phyloP scores from a whole-genome alignment of 2,113 vertebrate species.

The western clawed frog (Xenopus tropicalis) region DNA sequence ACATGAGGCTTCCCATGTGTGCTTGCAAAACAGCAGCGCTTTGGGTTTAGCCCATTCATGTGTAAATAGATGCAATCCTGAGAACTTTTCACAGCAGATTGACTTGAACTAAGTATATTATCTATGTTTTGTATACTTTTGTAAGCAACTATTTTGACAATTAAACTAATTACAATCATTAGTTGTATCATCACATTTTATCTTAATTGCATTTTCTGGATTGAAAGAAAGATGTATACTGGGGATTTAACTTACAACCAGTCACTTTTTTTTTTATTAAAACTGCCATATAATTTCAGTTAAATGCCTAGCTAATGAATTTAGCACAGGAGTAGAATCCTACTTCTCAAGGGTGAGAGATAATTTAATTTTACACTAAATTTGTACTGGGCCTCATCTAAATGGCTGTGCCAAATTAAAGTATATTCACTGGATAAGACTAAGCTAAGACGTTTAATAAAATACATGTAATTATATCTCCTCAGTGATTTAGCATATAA shows the following conservation, averaged over 20 bases:
- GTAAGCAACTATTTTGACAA: slow-evolving; percentile 22
- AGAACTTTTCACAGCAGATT: neutral
- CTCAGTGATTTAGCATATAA: slow-evolving; percentile 42
- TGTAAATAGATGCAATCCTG: slow-evolving; percentile 12
- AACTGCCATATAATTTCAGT: slow-evolving; percentile 24
- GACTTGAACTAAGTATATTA: slow-evolving; percentile 21
- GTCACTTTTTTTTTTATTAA: slow-evolving; percentile 6
- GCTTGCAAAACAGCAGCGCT: slow-evolving; percentile 2
- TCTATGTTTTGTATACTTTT: slow-evolving; percentile 28
- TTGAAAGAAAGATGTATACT: slow-evolving; percentile 24
- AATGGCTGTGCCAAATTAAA: slow-evolving; percentile 9
- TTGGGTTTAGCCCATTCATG: slow-evolving; percentile 23
- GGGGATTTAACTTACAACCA: slow-evolving; percentile 24
- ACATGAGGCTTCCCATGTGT: slow-evolving; percentile 18
- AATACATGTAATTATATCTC: slow-evolving; percentile 43
- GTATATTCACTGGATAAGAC: slow-evolving; percentile 11
- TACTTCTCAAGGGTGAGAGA: neutral
- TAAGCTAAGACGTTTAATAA: slow-evolving; percentile 32
- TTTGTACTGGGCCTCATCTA: neutral
- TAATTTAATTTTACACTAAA: neutral
- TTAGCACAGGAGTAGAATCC: slow-evolving; percentile 3
- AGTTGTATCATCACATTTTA: slow-evolving; percentile 31
- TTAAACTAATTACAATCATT: slow-evolving; percentile 42
- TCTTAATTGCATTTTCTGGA: slow-evolving; percentile 42
- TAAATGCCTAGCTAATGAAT: slow-evolving; percentile 11